Percentiles rank a stretch among this genome's conserved stretches.
These are phyloP conservation scores for Acromyrmex heyeri DNA, from an alignment of 1,140 invertebrate genomes.

Conservation along the genomic window DNA sequence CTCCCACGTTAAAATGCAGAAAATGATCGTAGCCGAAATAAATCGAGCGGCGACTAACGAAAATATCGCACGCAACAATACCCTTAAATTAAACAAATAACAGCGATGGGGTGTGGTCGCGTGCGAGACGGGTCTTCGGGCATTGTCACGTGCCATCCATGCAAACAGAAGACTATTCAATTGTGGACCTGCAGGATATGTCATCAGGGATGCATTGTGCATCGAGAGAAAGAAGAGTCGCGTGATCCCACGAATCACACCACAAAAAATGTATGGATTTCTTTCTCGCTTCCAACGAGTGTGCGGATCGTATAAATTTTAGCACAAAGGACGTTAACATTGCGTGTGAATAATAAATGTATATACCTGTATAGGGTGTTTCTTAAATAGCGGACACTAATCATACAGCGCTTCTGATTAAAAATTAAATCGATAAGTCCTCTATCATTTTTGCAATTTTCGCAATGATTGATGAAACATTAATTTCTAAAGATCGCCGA, in stretches of 20 bases:
- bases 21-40: slow-evolving; percentile 64
- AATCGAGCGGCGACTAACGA: slow-evolving; percentile 53
- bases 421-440: too few species aligned
- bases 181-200: slow-evolving; percentile 64
- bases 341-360: too few species aligned
- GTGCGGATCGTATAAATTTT: slow-evolving; percentile 4
- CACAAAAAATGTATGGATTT: slow-evolving; percentile 19
- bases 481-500: too few species aligned
- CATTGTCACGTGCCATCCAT: slow-evolving; percentile 73
- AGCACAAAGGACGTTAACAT: not conserved
- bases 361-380: too few species aligned
- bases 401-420: too few species aligned
- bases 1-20: slow-evolving; percentile 72
- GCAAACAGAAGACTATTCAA: slow-evolving; percentile 77
- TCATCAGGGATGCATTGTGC: slow-evolving; percentile 74
- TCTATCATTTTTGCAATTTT: too few species aligned
- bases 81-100: slow-evolving; percentile 84
- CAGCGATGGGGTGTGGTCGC: slow-evolving; percentile 62
- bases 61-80: slow-evolving; percentile 76
- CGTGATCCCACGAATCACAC: slow-evolving; percentile 63
- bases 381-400: too few species aligned
- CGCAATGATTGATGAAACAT: too few species aligned
- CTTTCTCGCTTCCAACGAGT: not conserved
- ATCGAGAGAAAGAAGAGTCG: slow-evolving; percentile 42
- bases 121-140: slow-evolving; percentile 66